A percentile compares a stretch with the other conserved stretches of the same genome.
These are phyloP conservation scores for Sphenodon punctatus DNA, from an alignment of 2,797 vertebrate genomes.

Conservation along the genomic window DNA sequence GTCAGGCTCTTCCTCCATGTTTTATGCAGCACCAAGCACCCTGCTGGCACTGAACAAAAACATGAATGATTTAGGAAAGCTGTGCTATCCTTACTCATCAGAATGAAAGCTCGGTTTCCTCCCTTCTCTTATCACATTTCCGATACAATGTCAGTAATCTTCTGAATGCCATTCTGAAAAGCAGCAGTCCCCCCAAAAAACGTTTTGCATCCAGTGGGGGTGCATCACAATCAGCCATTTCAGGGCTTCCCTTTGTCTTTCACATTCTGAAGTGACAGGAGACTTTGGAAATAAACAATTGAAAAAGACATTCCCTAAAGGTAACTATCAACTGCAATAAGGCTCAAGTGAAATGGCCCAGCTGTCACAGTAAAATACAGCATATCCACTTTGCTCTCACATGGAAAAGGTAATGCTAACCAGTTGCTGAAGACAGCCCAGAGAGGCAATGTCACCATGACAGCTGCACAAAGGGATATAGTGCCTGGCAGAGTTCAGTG, in stretches of 20 bases:
- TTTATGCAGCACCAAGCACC: background rate
- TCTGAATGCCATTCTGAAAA: background rate
- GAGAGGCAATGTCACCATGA: conserved; percentile 60
- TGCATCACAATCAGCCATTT: conserved; percentile 57
- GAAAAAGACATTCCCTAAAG: conserved; percentile 80
- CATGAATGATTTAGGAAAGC: background rate
- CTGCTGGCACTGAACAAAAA: background rate
- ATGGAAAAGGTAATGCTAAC: conserved; percentile 69
- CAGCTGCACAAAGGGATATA: conserved; percentile 50
- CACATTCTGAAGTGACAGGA: conserved; percentile 72
- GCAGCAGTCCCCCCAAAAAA: background rate
- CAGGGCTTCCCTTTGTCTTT: conserved; percentile 69
- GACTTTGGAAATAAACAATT: conserved; percentile 77
- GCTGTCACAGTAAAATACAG: conserved; percentile 79
- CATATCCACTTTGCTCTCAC: conserved; percentile 75
- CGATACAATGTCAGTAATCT: conserved; percentile 14
- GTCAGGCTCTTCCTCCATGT: fast-evolving
- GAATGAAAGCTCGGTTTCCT: background rate
- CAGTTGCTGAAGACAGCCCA: conserved; percentile 65
- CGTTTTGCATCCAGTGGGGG: conserved; percentile 10
- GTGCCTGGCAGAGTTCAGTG: conserved; percentile 21
- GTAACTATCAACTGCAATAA: conserved; percentile 82
- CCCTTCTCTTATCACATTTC: background rate
- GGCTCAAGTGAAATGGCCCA: conserved; percentile 77
- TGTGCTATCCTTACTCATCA: too few relatives aligned